A percentile compares a stretch with the other conserved stretches of the same genome.
These are phyloP conservation scores for Brachynemurus nebulosus DNA, from an alignment of 2,888 invertebrate species.

Conservation along the genomic window DNA sequence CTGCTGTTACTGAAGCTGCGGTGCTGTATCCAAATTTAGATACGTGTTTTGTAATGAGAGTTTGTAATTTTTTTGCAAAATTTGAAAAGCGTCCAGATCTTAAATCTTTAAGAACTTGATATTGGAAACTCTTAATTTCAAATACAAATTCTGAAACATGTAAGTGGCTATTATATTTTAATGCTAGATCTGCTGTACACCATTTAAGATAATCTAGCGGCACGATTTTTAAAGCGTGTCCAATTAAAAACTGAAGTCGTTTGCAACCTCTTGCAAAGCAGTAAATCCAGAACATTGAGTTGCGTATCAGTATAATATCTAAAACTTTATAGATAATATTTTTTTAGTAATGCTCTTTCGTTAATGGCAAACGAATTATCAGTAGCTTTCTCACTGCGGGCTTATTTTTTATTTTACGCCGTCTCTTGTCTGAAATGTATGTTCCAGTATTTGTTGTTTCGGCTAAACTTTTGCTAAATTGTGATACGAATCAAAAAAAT, in stretches of 20 bases:
- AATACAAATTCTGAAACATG: conserved; percentile 4
- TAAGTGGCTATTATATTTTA: conserved; percentile 7
- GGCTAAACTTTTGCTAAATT: background rate
- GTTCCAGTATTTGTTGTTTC: background rate
- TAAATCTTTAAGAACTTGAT: conserved; percentile 4
- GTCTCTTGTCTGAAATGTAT: background rate
- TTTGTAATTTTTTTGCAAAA: conserved; percentile 1
- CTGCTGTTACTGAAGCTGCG: conserved; percentile 7
- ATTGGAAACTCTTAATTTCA: conserved; percentile 6
- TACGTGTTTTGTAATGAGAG: conserved; percentile 8
- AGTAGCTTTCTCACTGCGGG: background rate
- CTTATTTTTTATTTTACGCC: background rate
- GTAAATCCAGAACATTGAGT: background rate
- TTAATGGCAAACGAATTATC: background rate
- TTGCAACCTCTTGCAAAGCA: background rate
- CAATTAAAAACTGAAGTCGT: background rate
- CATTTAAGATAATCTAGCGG: background rate
- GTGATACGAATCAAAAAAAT: background rate
- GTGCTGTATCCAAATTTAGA: conserved; percentile 3
- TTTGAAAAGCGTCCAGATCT: background rate
- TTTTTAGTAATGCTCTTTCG: background rate
- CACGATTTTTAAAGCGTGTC: background rate
- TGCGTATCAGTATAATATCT: background rate
- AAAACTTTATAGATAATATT: background rate
- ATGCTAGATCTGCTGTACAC: conserved; percentile 5